Evolutionary conservation across 1,140 invertebrate species (phyloP).

Genomic region (Metaphire vulgaris): DNA sequence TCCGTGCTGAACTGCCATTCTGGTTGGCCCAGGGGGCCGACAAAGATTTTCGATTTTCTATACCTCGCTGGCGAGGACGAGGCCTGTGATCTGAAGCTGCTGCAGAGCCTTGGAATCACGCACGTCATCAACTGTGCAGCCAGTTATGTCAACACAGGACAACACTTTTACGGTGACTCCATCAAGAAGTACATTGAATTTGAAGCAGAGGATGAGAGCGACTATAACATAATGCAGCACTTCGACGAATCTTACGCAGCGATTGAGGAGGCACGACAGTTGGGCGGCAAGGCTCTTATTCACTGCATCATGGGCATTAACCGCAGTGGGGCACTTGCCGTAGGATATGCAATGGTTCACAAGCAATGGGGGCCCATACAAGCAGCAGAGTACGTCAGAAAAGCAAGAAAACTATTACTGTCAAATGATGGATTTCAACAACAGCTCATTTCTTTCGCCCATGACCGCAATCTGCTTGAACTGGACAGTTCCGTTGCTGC

Average conservation of each 20-base stretch:
- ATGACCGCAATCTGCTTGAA: background rate
- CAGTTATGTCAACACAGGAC: slow-evolving; percentile 16
- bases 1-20: slow-evolving; percentile 4
- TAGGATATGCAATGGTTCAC: slow-evolving; percentile 27
- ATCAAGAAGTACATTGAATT: slow-evolving; percentile 27
- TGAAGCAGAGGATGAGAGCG: slow-evolving; percentile 24
- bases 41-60: slow-evolving; percentile 25
- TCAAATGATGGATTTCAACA: slow-evolving; percentile 25
- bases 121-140: slow-evolving; percentile 30
- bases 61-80: slow-evolving; percentile 25
- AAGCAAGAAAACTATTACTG: slow-evolving; percentile 19
- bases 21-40: slow-evolving; percentile 13
- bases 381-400: slow-evolving; percentile 24
- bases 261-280: slow-evolving; percentile 24
- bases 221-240: slow-evolving; percentile 30
- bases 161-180: slow-evolving; percentile 17
- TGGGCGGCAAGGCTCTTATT: slow-evolving; percentile 27
- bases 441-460: background rate
- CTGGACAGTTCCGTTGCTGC: background rate
- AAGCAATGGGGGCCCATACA: slow-evolving; percentile 26
- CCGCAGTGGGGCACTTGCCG: slow-evolving; percentile 26
- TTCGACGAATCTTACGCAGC: slow-evolving; percentile 23
- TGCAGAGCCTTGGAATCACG: slow-evolving; percentile 26
- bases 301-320: slow-evolving; percentile 30
- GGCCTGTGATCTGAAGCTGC: slow-evolving; percentile 12